phyloP scores from a whole-genome alignment of 2,113 vertebrate genomes.

The Thinocorus orbignyianus region DNA sequence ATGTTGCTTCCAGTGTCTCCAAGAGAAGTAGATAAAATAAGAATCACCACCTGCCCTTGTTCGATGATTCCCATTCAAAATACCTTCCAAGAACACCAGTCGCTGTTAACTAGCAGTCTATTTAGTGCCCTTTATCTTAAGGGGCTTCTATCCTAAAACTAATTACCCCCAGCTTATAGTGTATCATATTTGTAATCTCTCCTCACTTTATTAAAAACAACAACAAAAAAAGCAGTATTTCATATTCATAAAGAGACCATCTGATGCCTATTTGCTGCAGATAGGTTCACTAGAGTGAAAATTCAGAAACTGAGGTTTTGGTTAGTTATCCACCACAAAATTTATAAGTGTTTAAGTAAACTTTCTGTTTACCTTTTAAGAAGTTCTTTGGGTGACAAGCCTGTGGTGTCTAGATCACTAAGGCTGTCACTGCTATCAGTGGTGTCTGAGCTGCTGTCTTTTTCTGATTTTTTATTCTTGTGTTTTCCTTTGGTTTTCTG shows the following conservation, averaged over 20 bases:
- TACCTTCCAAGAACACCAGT: not conserved
- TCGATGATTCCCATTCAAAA: not conserved
- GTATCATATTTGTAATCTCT: not conserved
- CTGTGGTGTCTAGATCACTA: constrained; percentile 22
- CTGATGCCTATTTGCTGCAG: not conserved
- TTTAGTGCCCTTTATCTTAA: not conserved
- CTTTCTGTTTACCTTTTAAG: constrained; percentile 78
- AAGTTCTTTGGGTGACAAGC: constrained; percentile 77
- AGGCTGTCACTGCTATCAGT: constrained; percentile 70
- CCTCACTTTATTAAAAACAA: not conserved
- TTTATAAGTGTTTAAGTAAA: not conserved
- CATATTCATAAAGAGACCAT: not conserved
- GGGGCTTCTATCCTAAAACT: not conserved
- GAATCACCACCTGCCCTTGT: not conserved
- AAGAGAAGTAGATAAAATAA: not conserved
- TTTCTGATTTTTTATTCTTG: constrained; percentile 78
- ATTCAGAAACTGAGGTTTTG: not conserved
- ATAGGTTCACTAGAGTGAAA: not conserved
- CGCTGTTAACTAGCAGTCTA: not conserved
- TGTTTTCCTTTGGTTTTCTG: constrained; percentile 85
- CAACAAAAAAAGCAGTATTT: not conserved
- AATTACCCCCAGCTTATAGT: not conserved
- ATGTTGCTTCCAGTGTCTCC: not conserved
- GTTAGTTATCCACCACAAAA: not conserved
- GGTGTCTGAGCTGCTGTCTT: constrained; percentile 74